Evolutionary conservation across 2,797 vertebrate species (phyloP).

Genomic region (Gymnocypris eckloni): DNA sequence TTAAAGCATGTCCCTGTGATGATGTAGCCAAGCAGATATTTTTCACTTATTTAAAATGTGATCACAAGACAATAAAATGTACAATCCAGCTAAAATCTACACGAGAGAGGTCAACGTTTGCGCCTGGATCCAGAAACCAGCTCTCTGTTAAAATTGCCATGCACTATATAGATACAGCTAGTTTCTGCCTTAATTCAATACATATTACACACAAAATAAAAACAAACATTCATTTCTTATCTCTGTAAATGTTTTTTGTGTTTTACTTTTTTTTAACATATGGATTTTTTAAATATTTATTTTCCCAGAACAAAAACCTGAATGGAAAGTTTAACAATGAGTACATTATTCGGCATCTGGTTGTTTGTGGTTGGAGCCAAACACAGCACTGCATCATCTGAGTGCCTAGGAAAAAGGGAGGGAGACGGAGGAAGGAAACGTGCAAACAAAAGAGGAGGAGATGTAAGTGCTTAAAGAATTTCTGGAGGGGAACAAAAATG

Average conservation of each 20-base stretch:
- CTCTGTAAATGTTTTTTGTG: constrained; percentile 66
- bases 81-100: constrained; percentile 91
- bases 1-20: constrained; percentile 87
- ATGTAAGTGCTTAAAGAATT: constrained; percentile 17
- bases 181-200: constrained; percentile 74
- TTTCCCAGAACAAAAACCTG: constrained; percentile 66
- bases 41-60: constrained; percentile 72
- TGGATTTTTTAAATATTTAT: constrained; percentile 53
- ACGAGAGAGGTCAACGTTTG: constrained; percentile 82
- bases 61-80: constrained; percentile 90
- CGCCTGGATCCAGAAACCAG: constrained; percentile 54
- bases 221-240: constrained; percentile 66
- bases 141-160: constrained; percentile 78
- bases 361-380: constrained; percentile 47
- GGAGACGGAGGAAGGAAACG: neutral
- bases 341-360: constrained; percentile 57
- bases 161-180: constrained; percentile 83
- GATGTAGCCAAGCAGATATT: constrained; percentile 83
- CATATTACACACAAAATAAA: constrained; percentile 76
- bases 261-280: constrained; percentile 63
- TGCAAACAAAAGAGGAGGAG: constrained; percentile 24
- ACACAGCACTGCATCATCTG: constrained; percentile 66
- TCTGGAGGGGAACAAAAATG: constrained; percentile 13
- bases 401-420: constrained; percentile 48
- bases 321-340: constrained; percentile 62